A percentile compares a stretch with the other conserved stretches of the same genome.
phyloP scores from a whole-genome alignment of 37 sponge, comb jelly and placozoan genomes.

The Ianthella basta region DNA sequence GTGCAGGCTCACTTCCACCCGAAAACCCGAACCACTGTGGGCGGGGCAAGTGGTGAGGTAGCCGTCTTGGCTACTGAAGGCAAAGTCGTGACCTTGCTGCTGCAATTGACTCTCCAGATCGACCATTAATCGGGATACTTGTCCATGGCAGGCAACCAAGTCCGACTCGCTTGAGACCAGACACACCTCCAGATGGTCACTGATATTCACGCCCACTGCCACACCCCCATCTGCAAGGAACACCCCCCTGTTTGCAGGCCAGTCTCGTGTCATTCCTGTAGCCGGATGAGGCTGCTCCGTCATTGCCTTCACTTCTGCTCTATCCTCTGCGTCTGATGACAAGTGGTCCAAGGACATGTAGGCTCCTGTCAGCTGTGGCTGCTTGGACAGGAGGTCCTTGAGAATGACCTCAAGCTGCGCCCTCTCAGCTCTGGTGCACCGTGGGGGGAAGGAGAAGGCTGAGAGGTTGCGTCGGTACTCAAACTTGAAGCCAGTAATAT shows the following conservation, averaged over 20 bases:
- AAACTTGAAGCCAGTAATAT: background rate
- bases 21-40: background rate
- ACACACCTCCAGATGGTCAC: background rate
- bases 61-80: background rate
- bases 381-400: background rate
- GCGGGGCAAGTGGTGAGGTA: constrained; percentile 7
- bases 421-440: background rate
- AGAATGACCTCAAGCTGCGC: background rate
- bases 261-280: background rate
- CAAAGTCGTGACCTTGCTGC: background rate
- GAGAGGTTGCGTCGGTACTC: background rate
- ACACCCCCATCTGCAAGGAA: background rate
- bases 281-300: background rate
- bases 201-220: background rate
- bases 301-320: background rate
- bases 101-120: background rate
- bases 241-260: constrained; percentile 3
- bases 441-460: background rate
- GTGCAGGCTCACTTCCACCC: background rate
- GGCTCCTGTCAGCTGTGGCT: background rate
- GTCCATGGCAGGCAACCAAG: background rate
- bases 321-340: background rate
- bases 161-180: background rate
- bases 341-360: background rate
- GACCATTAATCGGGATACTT: background rate